These are phyloP conservation scores for Leucania comma DNA, from an alignment of 2,888 invertebrate species.

Conservation along the genomic window DNA sequence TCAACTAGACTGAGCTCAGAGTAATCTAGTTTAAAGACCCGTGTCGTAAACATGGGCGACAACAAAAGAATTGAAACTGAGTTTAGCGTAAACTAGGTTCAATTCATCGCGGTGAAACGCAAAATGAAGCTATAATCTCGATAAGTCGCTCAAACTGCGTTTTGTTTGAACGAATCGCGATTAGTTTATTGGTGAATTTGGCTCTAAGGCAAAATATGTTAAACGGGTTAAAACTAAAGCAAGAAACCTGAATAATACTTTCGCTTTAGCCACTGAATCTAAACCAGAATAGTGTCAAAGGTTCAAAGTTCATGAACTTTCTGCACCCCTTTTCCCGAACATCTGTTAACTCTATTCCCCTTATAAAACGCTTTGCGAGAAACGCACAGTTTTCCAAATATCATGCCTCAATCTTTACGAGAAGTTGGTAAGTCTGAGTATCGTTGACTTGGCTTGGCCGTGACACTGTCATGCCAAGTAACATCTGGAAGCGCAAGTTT, in stretches of 20 bases:
- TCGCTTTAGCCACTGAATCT: conserved; percentile 34
- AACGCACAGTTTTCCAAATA: conserved; percentile 26
- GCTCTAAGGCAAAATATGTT: neutral
- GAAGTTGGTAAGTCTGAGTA: conserved; percentile 30
- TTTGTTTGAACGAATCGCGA: too few species aligned
- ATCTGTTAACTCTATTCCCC: conserved; percentile 10
- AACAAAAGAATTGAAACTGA: too few species aligned
- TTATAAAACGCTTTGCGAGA: conserved; percentile 13
- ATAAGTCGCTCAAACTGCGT: too few species aligned
- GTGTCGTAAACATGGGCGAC: too few species aligned
- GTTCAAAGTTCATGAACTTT: conserved; percentile 54
- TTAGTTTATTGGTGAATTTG: too few species aligned
- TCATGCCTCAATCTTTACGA: conserved; percentile 2
- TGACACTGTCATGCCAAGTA: conserved; percentile 39
- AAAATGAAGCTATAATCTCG: too few species aligned
- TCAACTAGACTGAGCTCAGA: too few species aligned
- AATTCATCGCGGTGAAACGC: too few species aligned
- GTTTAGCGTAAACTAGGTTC: too few species aligned
- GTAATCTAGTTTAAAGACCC: too few species aligned
- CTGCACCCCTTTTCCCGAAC: conserved; percentile 15
- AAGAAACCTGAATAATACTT: conserved; percentile 19
- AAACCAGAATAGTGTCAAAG: conserved; percentile 30
- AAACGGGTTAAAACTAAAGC: neutral
- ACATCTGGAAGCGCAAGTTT: conserved; percentile 42
- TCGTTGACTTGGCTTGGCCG: conserved; percentile 45